Percentiles rank a stretch among this genome's conserved stretches.
phyloP scores from a whole-genome alignment of 2,113 vertebrate genomes.

The Aspidoscelis tigris region DNA sequence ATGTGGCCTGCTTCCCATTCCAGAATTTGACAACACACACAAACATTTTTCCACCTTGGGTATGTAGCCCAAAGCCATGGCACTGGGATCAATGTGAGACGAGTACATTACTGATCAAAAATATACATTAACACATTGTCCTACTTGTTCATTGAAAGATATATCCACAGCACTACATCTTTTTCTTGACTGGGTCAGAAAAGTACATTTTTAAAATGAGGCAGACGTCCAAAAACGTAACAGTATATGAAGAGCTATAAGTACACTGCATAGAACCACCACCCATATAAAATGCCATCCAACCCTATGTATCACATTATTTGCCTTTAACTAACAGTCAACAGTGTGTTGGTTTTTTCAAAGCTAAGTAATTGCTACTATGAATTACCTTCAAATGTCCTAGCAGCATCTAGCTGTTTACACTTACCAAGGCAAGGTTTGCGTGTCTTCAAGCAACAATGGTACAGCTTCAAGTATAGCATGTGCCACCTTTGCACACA shows the following conservation, averaged over 20 bases:
- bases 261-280: neutral
- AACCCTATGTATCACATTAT: constrained; percentile 23
- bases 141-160: constrained; percentile 6
- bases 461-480: no score
- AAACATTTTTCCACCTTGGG: no score
- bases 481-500: no score
- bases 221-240: constrained; percentile 37
- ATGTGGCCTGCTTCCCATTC: neutral
- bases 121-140: constrained; percentile 25
- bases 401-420: no score
- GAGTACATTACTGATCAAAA: constrained; percentile 35
- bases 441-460: no score
- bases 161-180: constrained; percentile 16
- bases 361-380: neutral
- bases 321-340: constrained; percentile 29
- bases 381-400: no score
- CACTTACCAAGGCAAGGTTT: no score
- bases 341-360: neutral
- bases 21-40: neutral
- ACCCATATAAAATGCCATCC: neutral
- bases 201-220: constrained; percentile 25
- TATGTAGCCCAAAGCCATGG: neutral
- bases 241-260: constrained; percentile 21
- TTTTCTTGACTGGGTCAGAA: constrained; percentile 33
- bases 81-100: neutral